phyloP scores from a whole-genome alignment of 2,888 invertebrate species.

The Xylocampa areola region DNA sequence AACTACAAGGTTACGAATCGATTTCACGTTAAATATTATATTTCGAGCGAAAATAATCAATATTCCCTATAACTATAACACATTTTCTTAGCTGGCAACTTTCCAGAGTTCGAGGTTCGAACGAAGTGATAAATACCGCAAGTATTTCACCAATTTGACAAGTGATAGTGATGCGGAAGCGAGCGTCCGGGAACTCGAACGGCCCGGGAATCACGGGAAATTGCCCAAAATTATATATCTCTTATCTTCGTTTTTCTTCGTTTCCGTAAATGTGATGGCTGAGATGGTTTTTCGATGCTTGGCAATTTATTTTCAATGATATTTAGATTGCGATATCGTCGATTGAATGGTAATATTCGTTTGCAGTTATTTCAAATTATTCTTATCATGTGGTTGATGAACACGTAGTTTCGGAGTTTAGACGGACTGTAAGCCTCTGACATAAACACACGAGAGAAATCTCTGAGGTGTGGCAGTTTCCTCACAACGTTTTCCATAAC shows the following conservation, averaged over 20 bases:
- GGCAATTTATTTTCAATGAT: not conserved
- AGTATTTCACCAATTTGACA: constrained; percentile 51
- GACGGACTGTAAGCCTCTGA: too few species aligned
- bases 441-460: too few species aligned
- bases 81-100: constrained; percentile 14
- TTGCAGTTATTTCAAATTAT: too few species aligned
- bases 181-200: constrained; percentile 19
- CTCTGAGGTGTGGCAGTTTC: too few species aligned
- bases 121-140: constrained; percentile 24
- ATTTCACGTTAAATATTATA: constrained; percentile 30
- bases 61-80: constrained; percentile 3
- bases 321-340: not conserved
- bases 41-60: constrained; percentile 16
- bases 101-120: constrained; percentile 9
- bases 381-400: too few species aligned
- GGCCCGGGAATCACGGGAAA: constrained; percentile 37
- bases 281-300: not conserved
- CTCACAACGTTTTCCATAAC: too few species aligned
- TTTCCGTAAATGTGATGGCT: not conserved
- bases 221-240: constrained; percentile 21
- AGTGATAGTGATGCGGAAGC: constrained; percentile 50
- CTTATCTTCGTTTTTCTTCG: constrained; percentile 5
- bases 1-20: constrained; percentile 19
- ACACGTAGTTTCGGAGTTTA: too few species aligned
- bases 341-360: not conserved